phyloP scores from a whole-genome alignment of 2,888 invertebrate species.

The Venustoraphidia nigricollis region DNA sequence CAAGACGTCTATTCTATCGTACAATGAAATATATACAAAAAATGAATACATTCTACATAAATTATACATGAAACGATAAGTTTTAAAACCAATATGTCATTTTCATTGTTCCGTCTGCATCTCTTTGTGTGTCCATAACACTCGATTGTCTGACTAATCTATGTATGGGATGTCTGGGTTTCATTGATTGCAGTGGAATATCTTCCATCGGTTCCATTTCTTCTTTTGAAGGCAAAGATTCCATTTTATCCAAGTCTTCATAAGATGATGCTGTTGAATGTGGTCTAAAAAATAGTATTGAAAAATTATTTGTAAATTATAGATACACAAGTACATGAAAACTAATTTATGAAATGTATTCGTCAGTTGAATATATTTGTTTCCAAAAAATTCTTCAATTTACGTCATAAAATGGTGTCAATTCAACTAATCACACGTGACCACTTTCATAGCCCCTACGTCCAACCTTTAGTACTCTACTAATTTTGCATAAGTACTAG shows the following conservation, averaged over 20 bases:
- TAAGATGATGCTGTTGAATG: constrained; percentile 43
- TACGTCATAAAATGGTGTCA: too few species aligned
- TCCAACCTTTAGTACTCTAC: too few species aligned
- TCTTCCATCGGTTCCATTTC: constrained; percentile 32
- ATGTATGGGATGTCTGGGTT: constrained; percentile 40
- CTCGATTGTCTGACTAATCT: constrained; percentile 64
- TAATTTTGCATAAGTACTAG: too few species aligned
- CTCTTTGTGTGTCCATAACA: constrained; percentile 66
- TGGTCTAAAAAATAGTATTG: constrained; percentile 28
- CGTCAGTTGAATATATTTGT: too few species aligned
- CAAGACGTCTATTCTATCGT: background rate
- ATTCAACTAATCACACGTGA: too few species aligned
- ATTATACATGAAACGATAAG: constrained; percentile 1
- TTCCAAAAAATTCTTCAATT: too few species aligned
- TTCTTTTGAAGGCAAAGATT: constrained; percentile 24
- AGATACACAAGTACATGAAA: too few species aligned
- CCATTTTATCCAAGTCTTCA: constrained; percentile 54
- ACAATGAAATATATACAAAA: background rate
- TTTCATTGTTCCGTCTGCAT: constrained; percentile 63
- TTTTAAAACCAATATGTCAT: constrained; percentile 76
- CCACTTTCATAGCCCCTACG: too few species aligned
- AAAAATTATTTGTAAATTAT: too few species aligned
- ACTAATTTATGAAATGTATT: too few species aligned
- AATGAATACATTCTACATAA: background rate
- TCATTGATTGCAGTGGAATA: constrained; percentile 26